phyloP scores from a whole-genome alignment of 2,113 vertebrate species.

The Clarias magur region DNA sequence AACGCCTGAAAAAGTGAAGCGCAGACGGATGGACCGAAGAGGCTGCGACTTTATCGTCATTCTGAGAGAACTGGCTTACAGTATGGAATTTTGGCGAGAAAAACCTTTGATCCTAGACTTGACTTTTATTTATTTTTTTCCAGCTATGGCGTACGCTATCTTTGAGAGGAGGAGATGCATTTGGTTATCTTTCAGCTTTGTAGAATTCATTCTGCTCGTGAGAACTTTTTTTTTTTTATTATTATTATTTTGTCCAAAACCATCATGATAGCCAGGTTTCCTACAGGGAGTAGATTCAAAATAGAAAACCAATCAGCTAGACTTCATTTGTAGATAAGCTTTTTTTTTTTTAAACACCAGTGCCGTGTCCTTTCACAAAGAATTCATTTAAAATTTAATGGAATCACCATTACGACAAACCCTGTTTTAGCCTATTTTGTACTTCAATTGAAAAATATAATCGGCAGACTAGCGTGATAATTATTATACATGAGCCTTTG shows the following conservation, averaged over 20 bases:
- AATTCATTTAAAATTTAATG: slow-evolving; percentile 57
- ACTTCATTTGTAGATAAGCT: slow-evolving; percentile 33
- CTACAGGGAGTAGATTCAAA: slow-evolving; percentile 27
- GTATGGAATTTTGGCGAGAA: not conserved
- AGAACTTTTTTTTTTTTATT: not conserved
- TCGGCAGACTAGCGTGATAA: slow-evolving; percentile 57
- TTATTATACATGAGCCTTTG: slow-evolving; percentile 50
- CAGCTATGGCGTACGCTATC: not conserved
- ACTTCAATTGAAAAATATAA: slow-evolving; percentile 66
- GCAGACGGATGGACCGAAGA: not conserved
- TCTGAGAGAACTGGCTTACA: slow-evolving; percentile 15
- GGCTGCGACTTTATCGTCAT: not conserved
- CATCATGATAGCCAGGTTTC: not conserved
- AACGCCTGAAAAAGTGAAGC: slow-evolving; percentile 29
- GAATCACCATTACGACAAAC: slow-evolving; percentile 51
- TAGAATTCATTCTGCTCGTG: slow-evolving; percentile 9
- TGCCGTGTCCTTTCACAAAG: slow-evolving; percentile 52
- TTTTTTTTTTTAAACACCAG: slow-evolving; percentile 2
- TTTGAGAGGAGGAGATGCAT: not conserved
- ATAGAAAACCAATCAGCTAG: slow-evolving; percentile 42
- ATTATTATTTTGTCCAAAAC: not conserved
- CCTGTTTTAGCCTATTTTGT: slow-evolving; percentile 64
- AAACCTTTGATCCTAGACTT: not conserved
- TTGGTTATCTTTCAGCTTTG: not conserved
- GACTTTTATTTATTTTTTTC: not conserved